Evolutionary conservation across 2,797 vertebrate genomes (phyloP).

Genomic region (Schizopygopsis malacanthus): DNA sequence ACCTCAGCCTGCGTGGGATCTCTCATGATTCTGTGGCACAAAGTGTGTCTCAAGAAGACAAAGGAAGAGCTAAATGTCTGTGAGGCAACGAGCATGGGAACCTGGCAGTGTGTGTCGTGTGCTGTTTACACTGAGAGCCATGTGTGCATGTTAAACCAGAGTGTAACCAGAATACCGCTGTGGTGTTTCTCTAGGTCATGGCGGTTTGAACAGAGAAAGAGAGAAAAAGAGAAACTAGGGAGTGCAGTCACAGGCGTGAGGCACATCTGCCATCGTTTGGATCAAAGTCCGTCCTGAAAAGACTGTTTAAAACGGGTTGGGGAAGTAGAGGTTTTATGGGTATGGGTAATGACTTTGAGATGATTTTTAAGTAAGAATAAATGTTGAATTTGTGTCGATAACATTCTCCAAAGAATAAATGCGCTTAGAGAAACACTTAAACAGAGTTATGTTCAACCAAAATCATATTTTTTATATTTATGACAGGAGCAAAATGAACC

Average conservation of each 20-base stretch:
- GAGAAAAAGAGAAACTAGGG: constrained; percentile 67
- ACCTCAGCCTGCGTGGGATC: background rate
- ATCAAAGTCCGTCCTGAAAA: constrained; percentile 23
- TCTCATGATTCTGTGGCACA: background rate
- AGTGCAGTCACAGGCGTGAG: constrained; percentile 46
- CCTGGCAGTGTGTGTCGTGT: constrained; percentile 29
- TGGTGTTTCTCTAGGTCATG: constrained; percentile 82
- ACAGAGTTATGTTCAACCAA: background rate
- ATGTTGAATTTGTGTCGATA: background rate
- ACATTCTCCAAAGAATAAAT: constrained; percentile 35
- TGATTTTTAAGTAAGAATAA: background rate
- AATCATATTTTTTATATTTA: background rate
- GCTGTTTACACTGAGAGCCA: constrained; percentile 38
- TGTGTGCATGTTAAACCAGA: constrained; percentile 76
- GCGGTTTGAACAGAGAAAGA: constrained; percentile 79
- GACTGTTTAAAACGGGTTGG: background rate
- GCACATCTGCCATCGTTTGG: constrained; percentile 40
- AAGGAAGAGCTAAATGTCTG: background rate
- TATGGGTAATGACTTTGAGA: background rate
- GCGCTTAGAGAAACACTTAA: constrained; percentile 2
- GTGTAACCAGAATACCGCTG: constrained; percentile 85
- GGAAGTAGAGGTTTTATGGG: background rate
- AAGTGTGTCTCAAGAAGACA: background rate
- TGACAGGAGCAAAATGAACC: background rate
- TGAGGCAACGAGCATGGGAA: constrained; percentile 3